These are phyloP conservation scores for Erebia epiphron DNA, from an alignment of 2,888 invertebrate genomes.

Conservation along the genomic window DNA sequence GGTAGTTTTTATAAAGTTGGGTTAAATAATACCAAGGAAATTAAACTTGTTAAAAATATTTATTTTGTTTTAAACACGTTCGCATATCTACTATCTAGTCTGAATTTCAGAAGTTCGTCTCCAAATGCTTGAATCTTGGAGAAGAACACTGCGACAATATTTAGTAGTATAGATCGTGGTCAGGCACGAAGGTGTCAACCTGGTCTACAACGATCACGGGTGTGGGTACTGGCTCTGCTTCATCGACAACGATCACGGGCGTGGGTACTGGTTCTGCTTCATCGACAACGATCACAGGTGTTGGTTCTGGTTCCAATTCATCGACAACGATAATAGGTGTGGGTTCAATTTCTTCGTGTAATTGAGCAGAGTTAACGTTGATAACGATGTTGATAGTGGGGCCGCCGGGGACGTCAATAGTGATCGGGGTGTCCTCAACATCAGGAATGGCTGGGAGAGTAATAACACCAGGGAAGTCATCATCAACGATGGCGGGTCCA, in stretches of 20 bases:
- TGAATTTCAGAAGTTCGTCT: too few species aligned
- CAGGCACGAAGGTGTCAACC: not conserved
- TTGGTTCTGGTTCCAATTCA: not conserved
- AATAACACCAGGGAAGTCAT: conserved; percentile 16
- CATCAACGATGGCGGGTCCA: conserved; percentile 1
- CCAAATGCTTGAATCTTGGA: not conserved
- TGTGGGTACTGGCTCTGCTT: not conserved
- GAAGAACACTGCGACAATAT: not conserved
- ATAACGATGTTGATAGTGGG: conserved; percentile 8
- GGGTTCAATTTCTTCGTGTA: conserved; percentile 13
- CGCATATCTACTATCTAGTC: too few species aligned
- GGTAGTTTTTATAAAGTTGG: too few species aligned
- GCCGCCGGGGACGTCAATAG: conserved; percentile 2
- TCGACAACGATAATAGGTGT: conserved; percentile 9
- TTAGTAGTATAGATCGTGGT: conserved; percentile 11
- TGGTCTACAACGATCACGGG: too few species aligned
- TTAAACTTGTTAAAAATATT: too few species aligned
- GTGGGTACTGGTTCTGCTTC: not conserved
- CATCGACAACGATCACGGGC: not conserved
- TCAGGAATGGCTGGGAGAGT: conserved; percentile 5
- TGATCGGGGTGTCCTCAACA: conserved; percentile 6
- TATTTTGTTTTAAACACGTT: too few species aligned
- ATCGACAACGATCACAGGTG: not conserved
- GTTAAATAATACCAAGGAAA: too few species aligned
- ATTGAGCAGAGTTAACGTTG: conserved; percentile 10